phyloP scores from a whole-genome alignment of 2,113 vertebrate genomes.

The Perca schrenkii region DNA sequence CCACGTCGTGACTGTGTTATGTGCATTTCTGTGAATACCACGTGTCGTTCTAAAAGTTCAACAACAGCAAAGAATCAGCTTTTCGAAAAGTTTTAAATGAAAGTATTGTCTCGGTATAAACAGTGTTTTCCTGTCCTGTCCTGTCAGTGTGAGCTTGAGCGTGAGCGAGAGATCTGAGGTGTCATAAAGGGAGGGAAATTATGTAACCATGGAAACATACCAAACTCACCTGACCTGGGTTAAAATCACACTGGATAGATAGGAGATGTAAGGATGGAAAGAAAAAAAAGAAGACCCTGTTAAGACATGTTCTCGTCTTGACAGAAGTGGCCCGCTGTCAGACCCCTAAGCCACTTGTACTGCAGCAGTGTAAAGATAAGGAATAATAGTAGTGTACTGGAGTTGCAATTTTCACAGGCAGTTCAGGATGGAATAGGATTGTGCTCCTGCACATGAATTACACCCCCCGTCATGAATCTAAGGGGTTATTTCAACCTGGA shows the following conservation, averaged over 20 bases:
- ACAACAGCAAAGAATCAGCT: not conserved
- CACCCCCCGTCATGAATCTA: constrained; percentile 1
- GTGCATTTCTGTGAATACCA: constrained; percentile 54
- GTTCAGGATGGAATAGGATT: constrained; percentile 21
- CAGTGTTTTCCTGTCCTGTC: not conserved
- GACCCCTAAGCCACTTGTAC: constrained; percentile 38
- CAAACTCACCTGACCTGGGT: constrained; percentile 51
- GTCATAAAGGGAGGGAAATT: constrained; percentile 49
- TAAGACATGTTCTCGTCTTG: constrained; percentile 31
- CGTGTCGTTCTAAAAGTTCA: constrained; percentile 34
- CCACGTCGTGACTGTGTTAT: not conserved
- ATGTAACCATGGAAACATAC: constrained; percentile 69
- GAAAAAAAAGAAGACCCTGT: constrained; percentile 28
- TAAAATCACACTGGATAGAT: constrained; percentile 42
- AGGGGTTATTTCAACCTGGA: constrained; percentile 41
- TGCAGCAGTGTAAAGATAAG: constrained; percentile 50
- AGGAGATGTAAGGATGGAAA: constrained; percentile 36
- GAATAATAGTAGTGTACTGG: constrained; percentile 37
- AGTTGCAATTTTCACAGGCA: constrained; percentile 35
- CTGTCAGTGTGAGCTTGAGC: not conserved
- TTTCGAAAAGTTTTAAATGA: not conserved
- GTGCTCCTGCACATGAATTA: constrained; percentile 24
- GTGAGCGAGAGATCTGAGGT: constrained; percentile 30
- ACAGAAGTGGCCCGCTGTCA: constrained; percentile 19
- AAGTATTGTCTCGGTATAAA: not conserved